Base-by-base conservation (phyloP, 2,113 vertebrate genomes). In the Calyptomena viridis region DNA sequence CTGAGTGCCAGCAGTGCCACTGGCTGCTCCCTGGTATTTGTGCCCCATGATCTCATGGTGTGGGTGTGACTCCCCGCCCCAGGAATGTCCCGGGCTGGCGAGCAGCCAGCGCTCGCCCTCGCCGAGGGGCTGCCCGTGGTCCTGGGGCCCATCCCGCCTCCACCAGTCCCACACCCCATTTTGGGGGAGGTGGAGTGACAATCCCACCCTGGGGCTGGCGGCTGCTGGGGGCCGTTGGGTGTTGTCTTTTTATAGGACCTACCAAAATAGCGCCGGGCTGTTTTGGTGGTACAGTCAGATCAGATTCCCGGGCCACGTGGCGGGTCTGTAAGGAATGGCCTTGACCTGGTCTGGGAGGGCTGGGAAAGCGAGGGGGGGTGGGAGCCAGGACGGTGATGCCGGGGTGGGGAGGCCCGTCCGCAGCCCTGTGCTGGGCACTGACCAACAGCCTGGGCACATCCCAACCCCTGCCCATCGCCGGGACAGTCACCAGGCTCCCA, bases 151-250 rank as follows among this genome's bases (percentile, higher is more conserved):
- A 0, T 67, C 24, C 77, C 42, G 3, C 30, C 52, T 9, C 42
- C 3, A 0, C 4, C 4, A 3, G 42, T 1, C 31, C 53, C 7
- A 4, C 60, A 14, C 5, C 27, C 22, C 1, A 0, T 44, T 27
- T 5, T 5, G 35, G 4, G 16, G n/a, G 42, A 35, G 18, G 18
- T 6, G 49, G 14, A 24, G 22, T n/a, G 69, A 16, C 25, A 5
- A 1, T 55, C 75, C 60, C 25, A 47, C 47, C 17, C 16, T 5
- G 11, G 20, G 4, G 5, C 5, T 47, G 47, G 55, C 4, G 39
- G 62, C 71, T 68, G 47, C 55, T 31, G 55, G 30, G 33, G 21
- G 5, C n/a, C 5, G 3, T 33, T 42, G 55, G 22, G 10, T 12
- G 22, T 49, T 56, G 33, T 37, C 79, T 90, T 76, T 90, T 86